A percentile compares a stretch with the other conserved stretches of the same genome.
phyloP scores from a whole-genome alignment of 2,797 vertebrate genomes.

The Callimico goeldii region DNA sequence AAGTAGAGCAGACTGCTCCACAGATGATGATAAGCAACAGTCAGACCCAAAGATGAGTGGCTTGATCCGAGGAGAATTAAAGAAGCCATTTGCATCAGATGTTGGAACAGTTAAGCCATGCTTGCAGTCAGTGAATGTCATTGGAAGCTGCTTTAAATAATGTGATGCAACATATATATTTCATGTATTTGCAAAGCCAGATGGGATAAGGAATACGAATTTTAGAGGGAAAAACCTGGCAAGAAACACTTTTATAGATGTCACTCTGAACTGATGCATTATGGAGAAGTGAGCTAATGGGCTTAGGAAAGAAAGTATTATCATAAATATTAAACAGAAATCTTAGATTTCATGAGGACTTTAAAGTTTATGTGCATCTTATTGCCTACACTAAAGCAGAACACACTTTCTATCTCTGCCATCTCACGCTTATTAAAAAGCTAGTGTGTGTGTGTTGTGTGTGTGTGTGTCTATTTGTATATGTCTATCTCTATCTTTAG shows the following conservation, averaged over 20 bases:
- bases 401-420: not conserved
- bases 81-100: slow-evolving; percentile 64
- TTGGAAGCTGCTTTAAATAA: slow-evolving; percentile 70
- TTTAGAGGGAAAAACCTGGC: slow-evolving; percentile 57
- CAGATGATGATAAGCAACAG: not conserved
- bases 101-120: not conserved
- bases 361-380: not conserved
- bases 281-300: slow-evolving; percentile 54
- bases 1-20: slow-evolving; percentile 49
- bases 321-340: slow-evolving; percentile 55
- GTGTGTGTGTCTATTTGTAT: not conserved
- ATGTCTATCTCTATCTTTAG: not conserved
- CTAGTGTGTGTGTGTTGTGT: not conserved
- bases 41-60: slow-evolving; percentile 49
- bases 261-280: slow-evolving; percentile 56
- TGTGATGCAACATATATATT: slow-evolving; percentile 63
- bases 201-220: slow-evolving; percentile 61
- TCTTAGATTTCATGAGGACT: slow-evolving; percentile 29
- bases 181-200: slow-evolving; percentile 70
- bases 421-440: not conserved
- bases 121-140: slow-evolving; percentile 49
- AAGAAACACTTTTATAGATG: slow-evolving; percentile 51
- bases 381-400: not conserved
- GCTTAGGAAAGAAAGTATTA: slow-evolving; percentile 24
- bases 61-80: slow-evolving; percentile 46